Percentiles rank a stretch among this genome's conserved stretches.
These are phyloP conservation scores for Seriola quinqueradiata DNA, from an alignment of 2,113 vertebrate genomes.

Conservation along the genomic window DNA sequence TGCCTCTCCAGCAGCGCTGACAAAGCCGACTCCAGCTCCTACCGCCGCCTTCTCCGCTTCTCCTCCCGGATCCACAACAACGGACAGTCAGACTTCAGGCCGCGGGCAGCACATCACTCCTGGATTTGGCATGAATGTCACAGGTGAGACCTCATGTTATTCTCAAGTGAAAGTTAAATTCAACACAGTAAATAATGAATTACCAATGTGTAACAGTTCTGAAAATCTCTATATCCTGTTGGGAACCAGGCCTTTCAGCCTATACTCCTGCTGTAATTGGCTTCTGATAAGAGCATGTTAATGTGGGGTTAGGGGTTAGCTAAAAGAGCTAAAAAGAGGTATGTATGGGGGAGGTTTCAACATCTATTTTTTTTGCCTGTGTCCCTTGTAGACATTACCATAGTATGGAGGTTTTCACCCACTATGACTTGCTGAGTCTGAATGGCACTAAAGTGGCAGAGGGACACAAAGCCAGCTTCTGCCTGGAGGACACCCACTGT, in stretches of 20 bases:
- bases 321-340: neutral
- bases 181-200: neutral
- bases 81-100: conserved; percentile 93
- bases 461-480: conserved; percentile 99
- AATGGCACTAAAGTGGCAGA: conserved; percentile 96
- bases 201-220: no score
- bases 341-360: neutral
- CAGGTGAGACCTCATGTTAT: conserved; percentile 81
- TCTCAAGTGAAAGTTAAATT: neutral
- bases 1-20: conserved; percentile 89
- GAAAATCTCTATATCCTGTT: neutral
- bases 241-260: neutral
- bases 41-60: conserved; percentile 94
- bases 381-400: conserved; percentile 91
- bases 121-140: conserved; percentile 99
- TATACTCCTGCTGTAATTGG: neutral
- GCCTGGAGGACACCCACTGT: conserved; percentile 94
- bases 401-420: conserved; percentile 99
- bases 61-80: conserved; percentile 98
- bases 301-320: neutral
- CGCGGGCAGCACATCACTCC: conserved; percentile 89
- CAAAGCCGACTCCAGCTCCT: conserved; percentile 81
- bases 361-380: neutral
- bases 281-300: neutral
- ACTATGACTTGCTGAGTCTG: conserved; percentile 92